phyloP scores from a whole-genome alignment of 2,113 vertebrate species.

The Percopsis transmontana region DNA sequence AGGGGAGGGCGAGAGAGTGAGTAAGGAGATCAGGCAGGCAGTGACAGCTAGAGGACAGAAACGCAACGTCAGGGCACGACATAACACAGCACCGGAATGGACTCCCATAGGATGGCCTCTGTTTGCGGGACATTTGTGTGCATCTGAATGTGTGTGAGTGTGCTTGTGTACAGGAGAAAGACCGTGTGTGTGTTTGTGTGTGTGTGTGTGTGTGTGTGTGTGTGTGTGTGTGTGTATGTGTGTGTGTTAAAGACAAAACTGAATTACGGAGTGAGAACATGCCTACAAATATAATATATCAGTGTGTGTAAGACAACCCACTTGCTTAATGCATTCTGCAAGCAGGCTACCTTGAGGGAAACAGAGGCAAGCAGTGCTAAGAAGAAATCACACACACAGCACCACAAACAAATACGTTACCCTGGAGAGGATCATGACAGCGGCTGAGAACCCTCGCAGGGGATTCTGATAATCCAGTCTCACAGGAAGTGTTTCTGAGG shows the following conservation, averaged over 20 bases:
- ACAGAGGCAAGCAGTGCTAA: too few relatives aligned
- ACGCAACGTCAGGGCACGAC: not conserved
- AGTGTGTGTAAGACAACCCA: too few relatives aligned
- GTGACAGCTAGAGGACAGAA: not conserved
- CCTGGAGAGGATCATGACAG: too few relatives aligned
- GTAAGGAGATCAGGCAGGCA: not conserved
- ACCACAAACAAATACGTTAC: too few relatives aligned
- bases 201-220: not conserved
- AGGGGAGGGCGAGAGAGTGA: not conserved
- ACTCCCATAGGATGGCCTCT: conserved; percentile 36
- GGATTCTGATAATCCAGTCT: too few relatives aligned
- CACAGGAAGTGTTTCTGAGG: too few relatives aligned
- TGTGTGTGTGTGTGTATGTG: not conserved
- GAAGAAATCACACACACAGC: too few relatives aligned
- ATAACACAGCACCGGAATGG: conserved; percentile 27
- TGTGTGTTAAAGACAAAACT: not conserved
- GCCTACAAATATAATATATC: not conserved
- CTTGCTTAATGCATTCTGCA: too few relatives aligned
- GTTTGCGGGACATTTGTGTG: conserved; percentile 16
- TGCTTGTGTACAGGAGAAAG: conserved; percentile 2
- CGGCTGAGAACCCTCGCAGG: too few relatives aligned
- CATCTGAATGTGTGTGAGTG: not conserved
- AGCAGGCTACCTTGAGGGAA: too few relatives aligned
- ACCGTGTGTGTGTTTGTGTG: conserved; percentile 6
- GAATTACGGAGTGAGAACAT: not conserved